Conservation (phyloP, 2,888 invertebrate species). For the Netelia melanura region DNA sequence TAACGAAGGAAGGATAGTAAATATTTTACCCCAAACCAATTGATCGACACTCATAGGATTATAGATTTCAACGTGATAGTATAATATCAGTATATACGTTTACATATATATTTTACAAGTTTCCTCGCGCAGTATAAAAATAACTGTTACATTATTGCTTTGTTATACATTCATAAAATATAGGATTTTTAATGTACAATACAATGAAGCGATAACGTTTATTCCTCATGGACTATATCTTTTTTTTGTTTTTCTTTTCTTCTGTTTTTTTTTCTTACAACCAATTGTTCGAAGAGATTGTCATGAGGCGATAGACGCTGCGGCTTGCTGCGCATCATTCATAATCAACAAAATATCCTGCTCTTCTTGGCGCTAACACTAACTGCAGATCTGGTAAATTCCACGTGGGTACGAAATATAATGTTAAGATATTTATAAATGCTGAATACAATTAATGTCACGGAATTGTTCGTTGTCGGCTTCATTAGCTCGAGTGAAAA, state of each 20-base stretch:
- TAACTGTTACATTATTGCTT: constrained; percentile 76
- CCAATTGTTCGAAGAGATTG: constrained; percentile 66
- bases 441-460: constrained; percentile 54
- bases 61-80: constrained; percentile 58
- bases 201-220: constrained; percentile 60
- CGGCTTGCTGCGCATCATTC: constrained; percentile 60
- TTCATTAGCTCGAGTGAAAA: constrained; percentile 4
- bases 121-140: constrained; percentile 75
- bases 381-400: constrained; percentile 42
- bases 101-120: constrained; percentile 68
- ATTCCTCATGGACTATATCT: constrained; percentile 49
- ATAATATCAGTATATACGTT: constrained; percentile 52
- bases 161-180: constrained; percentile 74
- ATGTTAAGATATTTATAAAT: constrained; percentile 49
- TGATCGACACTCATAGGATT: constrained; percentile 51
- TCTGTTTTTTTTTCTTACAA: constrained; percentile 57
- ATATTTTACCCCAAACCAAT: constrained; percentile 4
- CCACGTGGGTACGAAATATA: constrained; percentile 42
- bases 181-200: constrained; percentile 67
- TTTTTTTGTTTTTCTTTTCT: background rate
- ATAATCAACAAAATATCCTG: constrained; percentile 17
- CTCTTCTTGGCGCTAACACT: constrained; percentile 16
- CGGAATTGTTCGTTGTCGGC: constrained; percentile 38
- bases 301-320: constrained; percentile 62
- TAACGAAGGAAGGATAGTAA: constrained; percentile 11